Conservation (phyloP, 2,797 vertebrate species). For the Sarcoramphus papa region DNA sequence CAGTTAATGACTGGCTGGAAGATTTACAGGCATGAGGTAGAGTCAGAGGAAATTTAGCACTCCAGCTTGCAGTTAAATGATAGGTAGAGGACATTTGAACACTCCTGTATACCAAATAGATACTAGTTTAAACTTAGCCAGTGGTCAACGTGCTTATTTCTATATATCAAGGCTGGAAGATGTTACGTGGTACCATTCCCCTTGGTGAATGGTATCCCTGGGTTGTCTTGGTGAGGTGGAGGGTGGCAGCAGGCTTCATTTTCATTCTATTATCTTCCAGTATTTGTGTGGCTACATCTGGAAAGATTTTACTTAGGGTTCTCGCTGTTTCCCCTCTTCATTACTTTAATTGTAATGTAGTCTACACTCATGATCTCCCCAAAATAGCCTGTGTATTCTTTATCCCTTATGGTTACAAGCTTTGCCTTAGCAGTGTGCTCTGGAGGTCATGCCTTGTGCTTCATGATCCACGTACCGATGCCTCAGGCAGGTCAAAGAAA, state of each 20-base stretch:
- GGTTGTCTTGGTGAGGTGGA: neutral
- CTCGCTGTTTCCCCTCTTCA: neutral
- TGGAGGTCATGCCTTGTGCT: neutral
- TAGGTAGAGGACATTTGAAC: neutral
- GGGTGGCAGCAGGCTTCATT: neutral
- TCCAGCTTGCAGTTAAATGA: conserved; percentile 2
- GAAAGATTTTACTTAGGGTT: neutral
- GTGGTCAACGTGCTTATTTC: neutral
- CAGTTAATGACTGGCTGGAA: conserved; percentile 64
- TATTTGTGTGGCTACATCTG: neutral
- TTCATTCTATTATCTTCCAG: neutral
- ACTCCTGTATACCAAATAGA: neutral
- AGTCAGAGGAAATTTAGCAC: conserved; percentile 53
- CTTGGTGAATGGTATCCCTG: neutral
- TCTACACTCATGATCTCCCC: neutral
- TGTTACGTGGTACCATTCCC: accelerated
- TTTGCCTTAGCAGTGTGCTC: neutral
- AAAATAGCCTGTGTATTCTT: neutral
- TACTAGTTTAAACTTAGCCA: neutral
- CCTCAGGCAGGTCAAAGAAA: neutral
- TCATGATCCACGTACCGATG: accelerated
- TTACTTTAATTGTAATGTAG: neutral
- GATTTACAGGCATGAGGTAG: conserved; percentile 65
- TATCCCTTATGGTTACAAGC: neutral
- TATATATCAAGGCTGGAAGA: neutral